phyloP scores from a whole-genome alignment of 2,113 vertebrate genomes.

The Hemibagrus wyckioides region DNA sequence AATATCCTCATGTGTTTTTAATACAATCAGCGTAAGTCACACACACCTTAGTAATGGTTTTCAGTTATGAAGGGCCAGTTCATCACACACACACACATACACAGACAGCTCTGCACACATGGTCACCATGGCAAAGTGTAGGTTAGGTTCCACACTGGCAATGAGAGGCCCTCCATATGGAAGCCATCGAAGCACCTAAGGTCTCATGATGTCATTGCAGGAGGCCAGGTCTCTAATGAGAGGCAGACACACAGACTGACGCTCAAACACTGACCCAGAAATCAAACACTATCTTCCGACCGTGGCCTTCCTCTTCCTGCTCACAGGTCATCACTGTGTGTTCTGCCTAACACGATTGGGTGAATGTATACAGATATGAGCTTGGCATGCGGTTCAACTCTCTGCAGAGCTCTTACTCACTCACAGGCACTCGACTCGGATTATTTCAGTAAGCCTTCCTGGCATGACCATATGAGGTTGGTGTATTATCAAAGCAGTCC shows the following conservation, averaged over 20 bases:
- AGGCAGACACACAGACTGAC: conserved; percentile 16
- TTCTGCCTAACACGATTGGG: background rate
- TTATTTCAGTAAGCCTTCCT: background rate
- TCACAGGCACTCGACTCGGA: background rate
- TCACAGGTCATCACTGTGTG: background rate
- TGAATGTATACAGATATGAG: background rate
- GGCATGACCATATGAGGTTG: background rate
- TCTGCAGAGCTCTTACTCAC: background rate
- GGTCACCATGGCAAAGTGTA: conserved; percentile 28
- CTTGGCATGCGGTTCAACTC: background rate
- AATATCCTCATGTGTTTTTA: conserved; percentile 38
- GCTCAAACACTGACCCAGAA: conserved; percentile 11
- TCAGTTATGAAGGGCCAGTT: conserved; percentile 44
- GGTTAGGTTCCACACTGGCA: conserved; percentile 33
- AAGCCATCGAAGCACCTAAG: conserved; percentile 50
- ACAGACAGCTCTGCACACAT: conserved; percentile 12
- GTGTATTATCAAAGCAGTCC: background rate
- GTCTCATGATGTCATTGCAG: conserved; percentile 57
- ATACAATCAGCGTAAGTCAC: conserved; percentile 12
- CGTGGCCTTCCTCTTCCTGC: conserved; percentile 8
- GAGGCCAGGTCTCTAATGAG: conserved; percentile 51
- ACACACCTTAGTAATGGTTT: conserved; percentile 28
- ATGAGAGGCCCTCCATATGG: conserved; percentile 54
- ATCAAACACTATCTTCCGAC: conserved; percentile 20
- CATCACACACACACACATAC: background rate